These are phyloP conservation scores for Harpalus rufipes DNA, from an alignment of 2,888 invertebrate species.

Conservation along the genomic window DNA sequence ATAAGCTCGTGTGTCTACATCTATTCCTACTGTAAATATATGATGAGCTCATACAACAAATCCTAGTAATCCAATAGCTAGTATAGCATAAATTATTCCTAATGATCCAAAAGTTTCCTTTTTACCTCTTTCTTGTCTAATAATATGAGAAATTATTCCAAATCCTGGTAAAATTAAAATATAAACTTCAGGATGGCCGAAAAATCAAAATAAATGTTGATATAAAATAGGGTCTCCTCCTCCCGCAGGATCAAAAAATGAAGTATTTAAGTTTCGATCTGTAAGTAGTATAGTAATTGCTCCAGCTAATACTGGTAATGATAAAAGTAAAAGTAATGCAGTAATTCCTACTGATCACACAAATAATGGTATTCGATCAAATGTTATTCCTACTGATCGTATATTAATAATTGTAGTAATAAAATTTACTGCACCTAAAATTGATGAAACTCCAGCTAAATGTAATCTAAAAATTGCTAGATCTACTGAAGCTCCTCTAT, in stretches of 20 bases:
- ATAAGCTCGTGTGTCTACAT: slow-evolving; percentile 90
- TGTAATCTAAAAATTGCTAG: too few relatives aligned
- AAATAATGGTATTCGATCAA: slow-evolving; percentile 86
- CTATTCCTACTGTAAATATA: slow-evolving; percentile 91
- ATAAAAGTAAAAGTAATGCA: slow-evolving; percentile 82
- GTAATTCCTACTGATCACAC: slow-evolving; percentile 86
- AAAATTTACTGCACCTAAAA: slow-evolving; percentile 76
- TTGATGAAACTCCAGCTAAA: too few relatives aligned
- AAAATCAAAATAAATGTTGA: slow-evolving; percentile 93
- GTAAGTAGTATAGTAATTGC: slow-evolving; percentile 89
- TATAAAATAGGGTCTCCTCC: slow-evolving; percentile 90
- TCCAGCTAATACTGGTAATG: slow-evolving; percentile 87
- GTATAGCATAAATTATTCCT: slow-evolving; percentile 91
- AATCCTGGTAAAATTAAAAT: slow-evolving; percentile 92
- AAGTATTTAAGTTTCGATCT: slow-evolving; percentile 89
- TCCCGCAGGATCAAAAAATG: slow-evolving; percentile 89
- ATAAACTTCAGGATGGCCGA: slow-evolving; percentile 93
- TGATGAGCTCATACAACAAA: slow-evolving; percentile 93
- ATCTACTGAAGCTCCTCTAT: too few relatives aligned
- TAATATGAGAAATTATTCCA: slow-evolving; percentile 89
- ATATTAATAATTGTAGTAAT: slow-evolving; percentile 88
- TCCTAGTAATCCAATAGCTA: slow-evolving; percentile 89
- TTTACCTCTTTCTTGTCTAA: slow-evolving; percentile 87
- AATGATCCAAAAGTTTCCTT: slow-evolving; percentile 85
- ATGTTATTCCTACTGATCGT: slow-evolving; percentile 80